phyloP scores from a whole-genome alignment of 2,113 vertebrate species.

The Equus przewalskii region DNA sequence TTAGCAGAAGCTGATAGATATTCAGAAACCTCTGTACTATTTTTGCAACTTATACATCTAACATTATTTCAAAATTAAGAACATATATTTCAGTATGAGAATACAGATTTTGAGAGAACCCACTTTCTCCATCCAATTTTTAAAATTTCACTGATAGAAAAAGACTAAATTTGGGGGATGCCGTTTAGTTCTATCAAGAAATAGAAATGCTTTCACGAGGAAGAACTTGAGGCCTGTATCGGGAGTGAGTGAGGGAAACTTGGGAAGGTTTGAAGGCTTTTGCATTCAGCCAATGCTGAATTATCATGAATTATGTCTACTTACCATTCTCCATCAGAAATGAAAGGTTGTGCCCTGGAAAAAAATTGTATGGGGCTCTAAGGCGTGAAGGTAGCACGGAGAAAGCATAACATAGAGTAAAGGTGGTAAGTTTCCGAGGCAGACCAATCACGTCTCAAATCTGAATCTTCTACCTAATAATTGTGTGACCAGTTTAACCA shows the following conservation, averaged over 20 bases:
- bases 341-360: neutral
- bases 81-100: neutral
- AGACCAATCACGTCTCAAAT: neutral
- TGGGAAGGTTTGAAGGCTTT: neutral
- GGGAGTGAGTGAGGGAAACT: neutral
- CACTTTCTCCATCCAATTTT: neutral
- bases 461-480: neutral
- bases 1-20: neutral
- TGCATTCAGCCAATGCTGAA: neutral
- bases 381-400: neutral
- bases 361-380: neutral
- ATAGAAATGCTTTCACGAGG: neutral
- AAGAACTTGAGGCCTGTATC: neutral
- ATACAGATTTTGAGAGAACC: neutral
- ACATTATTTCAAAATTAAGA: neutral
- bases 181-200: neutral
- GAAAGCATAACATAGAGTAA: neutral
- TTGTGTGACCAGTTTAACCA: neutral
- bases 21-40: neutral
- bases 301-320: neutral
- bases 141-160: neutral
- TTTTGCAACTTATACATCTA: neutral
- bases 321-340: neutral
- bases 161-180: neutral
- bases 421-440: neutral